Percentiles rank a stretch among this genome's conserved stretches.
These are phyloP conservation scores for Sinonovacula constricta DNA, from an alignment of 1,140 invertebrate species.

Conservation along the genomic window DNA sequence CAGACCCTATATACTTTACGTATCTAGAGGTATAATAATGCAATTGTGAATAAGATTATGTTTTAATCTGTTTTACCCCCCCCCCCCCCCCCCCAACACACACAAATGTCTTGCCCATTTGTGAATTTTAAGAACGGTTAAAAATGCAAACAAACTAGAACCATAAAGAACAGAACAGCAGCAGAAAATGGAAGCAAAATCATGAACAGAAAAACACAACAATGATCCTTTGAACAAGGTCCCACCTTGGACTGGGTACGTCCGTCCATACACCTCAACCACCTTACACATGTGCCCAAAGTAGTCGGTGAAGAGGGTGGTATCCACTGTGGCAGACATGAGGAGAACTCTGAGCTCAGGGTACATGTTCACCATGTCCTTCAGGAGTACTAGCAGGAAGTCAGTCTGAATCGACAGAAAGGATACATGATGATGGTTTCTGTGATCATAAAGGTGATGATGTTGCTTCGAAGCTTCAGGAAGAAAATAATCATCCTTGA, in stretches of 20 bases:
- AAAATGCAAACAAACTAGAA: background rate
- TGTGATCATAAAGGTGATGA: too few relatives aligned
- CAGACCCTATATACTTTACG: too few relatives aligned
- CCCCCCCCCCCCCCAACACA: too few relatives aligned
- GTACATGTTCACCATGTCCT: slow-evolving; percentile 79
- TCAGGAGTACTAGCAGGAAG: slow-evolving; percentile 79
- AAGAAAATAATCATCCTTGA: too few relatives aligned
- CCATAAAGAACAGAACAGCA: background rate
- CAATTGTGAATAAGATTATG: too few relatives aligned
- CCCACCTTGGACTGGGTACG: slow-evolving; percentile 78
- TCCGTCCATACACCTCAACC: slow-evolving; percentile 79
- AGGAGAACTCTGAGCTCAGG: slow-evolving; percentile 78
- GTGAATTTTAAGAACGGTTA: background rate
- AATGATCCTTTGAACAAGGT: background rate
- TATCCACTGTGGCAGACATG: slow-evolving; percentile 81
- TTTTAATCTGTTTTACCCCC: too few relatives aligned
- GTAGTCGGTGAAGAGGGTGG: slow-evolving; percentile 78
- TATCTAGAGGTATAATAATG: too few relatives aligned
- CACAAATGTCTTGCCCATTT: too few relatives aligned
- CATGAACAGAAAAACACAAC: background rate
- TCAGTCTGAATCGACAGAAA: slow-evolving; percentile 78
- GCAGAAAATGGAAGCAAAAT: background rate
- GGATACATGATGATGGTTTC: too few relatives aligned
- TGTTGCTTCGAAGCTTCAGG: too few relatives aligned
- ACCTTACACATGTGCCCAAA: slow-evolving; percentile 75